Conservation (phyloP, 1,140 invertebrate genomes). For the Trialeurodes vaporariorum region DNA sequence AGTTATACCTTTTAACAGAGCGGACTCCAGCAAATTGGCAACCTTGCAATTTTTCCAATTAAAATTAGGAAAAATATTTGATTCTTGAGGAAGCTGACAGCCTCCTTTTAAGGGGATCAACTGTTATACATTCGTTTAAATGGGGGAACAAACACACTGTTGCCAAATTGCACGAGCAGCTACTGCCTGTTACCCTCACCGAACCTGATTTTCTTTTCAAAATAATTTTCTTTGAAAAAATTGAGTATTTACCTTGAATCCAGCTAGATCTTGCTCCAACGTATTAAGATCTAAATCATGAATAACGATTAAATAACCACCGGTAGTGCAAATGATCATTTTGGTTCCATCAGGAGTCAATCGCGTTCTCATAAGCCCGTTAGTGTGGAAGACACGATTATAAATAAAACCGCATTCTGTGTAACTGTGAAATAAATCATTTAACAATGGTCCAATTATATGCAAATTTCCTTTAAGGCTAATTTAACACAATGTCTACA, state of each 20-base stretch:
- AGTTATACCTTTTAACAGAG: too few relatives aligned
- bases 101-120: background rate
- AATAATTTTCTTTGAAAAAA: background rate
- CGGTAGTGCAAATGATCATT: slow-evolving; percentile 80
- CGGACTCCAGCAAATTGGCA: too few relatives aligned
- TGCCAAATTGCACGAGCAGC: too few relatives aligned
- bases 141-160: background rate
- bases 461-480: too few relatives aligned
- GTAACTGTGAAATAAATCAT: too few relatives aligned
- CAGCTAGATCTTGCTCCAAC: slow-evolving; percentile 63
- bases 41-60: too few relatives aligned
- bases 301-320: slow-evolving; percentile 78
- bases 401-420: slow-evolving; percentile 64
- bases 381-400: slow-evolving; percentile 69
- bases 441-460: too few relatives aligned
- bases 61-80: too few relatives aligned
- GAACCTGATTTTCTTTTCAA: too few relatives aligned
- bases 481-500: too few relatives aligned
- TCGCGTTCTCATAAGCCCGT: slow-evolving; percentile 77
- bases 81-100: too few relatives aligned
- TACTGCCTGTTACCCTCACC: too few relatives aligned
- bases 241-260: slow-evolving; percentile 56
- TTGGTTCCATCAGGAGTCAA: slow-evolving; percentile 73
- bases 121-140: background rate
- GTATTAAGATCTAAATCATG: slow-evolving; percentile 75